phyloP scores from a whole-genome alignment of 2,797 vertebrate species.

The Chloroceryle inda region DNA sequence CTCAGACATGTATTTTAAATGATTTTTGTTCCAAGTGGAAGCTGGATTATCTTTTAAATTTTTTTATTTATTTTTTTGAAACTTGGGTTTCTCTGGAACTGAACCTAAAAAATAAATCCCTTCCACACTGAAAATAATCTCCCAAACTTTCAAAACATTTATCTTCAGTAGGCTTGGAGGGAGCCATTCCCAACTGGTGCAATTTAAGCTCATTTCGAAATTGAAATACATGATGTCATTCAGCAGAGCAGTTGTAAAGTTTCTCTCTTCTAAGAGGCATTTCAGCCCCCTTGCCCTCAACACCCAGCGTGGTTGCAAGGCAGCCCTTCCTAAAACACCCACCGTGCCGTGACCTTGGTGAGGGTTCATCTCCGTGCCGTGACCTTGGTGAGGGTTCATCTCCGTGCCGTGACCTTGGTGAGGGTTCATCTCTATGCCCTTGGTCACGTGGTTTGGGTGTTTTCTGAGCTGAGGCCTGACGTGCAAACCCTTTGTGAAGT shows the following conservation, averaged over 20 bases:
- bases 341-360: not conserved
- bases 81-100: not conserved
- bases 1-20: not conserved
- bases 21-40: not conserved
- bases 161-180: not conserved
- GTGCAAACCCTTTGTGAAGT: not conserved
- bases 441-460: accelerated
- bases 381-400: too few species aligned
- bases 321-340: not conserved
- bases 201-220: not conserved
- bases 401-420: too few species aligned
- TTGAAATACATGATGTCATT: not conserved
- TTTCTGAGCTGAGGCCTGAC: not conserved
- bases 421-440: not conserved
- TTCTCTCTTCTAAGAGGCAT: not conserved
- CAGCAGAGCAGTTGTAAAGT: not conserved
- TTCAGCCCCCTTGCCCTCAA: not conserved
- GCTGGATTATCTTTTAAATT: not conserved
- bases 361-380: not conserved
- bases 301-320: not conserved
- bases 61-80: not conserved
- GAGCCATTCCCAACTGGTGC: not conserved
- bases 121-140: not conserved
- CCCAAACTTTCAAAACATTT: not conserved
- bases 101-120: not conserved